Base-by-base conservation (phyloP, 2,888 invertebrate species). In the Vandiemenella viatica region DNA sequence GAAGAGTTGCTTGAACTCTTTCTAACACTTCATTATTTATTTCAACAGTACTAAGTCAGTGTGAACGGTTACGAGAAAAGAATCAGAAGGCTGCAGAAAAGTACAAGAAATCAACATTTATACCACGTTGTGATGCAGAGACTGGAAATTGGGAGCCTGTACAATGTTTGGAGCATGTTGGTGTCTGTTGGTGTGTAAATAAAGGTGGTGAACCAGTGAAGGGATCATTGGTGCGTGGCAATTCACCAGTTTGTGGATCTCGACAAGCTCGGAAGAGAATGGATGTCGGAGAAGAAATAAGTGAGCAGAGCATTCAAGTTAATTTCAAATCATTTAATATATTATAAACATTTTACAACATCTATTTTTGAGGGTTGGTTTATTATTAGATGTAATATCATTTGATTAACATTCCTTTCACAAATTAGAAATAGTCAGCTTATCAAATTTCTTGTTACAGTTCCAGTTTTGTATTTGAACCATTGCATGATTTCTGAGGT, bases 121-220 rank as follows among this genome's bases (percentile, higher is more conserved):
- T 83, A 52, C 89, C 88, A 0, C 74, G 77, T 47, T 89, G 88
- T 58, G 83, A 84, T 60, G 68, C 74, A 1, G 67, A 72, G 43
- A 77, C 74, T 10, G 88, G 88, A 0, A 77, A 75, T 21, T 90
- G 88, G 88, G 81, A 84, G 58, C 70, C 85, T 0, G 77, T 87
- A 13, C 89, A 89, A 63, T 89, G 89, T 62, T 74, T 89, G 49
- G 79, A 80, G 55, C 65, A 76, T 58, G 71, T 80, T 60, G 85
- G 84, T 4, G 83, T 89, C 1, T 89, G 88, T 60, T 89, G 89
- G 89, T 89, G 89, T 63, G 87, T 88, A 2, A 83, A 82, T 58
- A 79, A 80, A 26, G 79, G 80, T 56, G 88, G 88, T 0, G 84
- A 85, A 55, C 84, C 86, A 0, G 66, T 86, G 2, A 86, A 86